These are phyloP conservation scores for Saiga tatarica DNA, from an alignment of 2,113 vertebrate species.

Conservation along the genomic window DNA sequence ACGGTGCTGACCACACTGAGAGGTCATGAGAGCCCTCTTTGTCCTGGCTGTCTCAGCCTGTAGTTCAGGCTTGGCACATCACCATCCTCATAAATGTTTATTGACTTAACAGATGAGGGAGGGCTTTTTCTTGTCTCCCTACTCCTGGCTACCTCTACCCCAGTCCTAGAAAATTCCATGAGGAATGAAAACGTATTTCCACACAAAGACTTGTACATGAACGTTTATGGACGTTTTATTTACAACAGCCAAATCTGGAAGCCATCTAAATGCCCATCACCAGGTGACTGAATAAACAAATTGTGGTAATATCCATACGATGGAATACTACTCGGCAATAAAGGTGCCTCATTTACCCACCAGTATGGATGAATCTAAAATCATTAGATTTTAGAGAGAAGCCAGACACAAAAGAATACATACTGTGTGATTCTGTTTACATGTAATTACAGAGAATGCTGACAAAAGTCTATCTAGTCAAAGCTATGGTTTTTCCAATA, in stretches of 20 bases:
- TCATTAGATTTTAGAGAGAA: not conserved
- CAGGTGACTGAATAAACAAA: not conserved
- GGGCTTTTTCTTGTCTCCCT: not conserved
- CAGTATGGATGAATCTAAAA: not conserved
- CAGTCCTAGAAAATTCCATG: slow-evolving; percentile 3
- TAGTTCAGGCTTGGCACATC: not conserved
- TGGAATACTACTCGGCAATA: not conserved
- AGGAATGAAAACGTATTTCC: not conserved
- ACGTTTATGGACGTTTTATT: not conserved
- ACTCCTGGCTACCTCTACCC: not conserved
- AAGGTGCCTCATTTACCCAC: not conserved
- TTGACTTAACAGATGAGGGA: not conserved
- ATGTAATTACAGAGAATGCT: not conserved
- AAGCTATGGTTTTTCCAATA: not conserved
- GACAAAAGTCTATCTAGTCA: not conserved
- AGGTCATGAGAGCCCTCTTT: not conserved
- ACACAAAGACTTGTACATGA: not conserved
- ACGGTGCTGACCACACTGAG: not conserved
- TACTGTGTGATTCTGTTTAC: not conserved
- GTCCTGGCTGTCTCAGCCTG: not conserved
- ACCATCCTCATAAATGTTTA: not conserved
- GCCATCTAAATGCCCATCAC: not conserved
- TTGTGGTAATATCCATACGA: not conserved
- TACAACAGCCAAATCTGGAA: not conserved
- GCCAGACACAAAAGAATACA: not conserved